phyloP scores from a whole-genome alignment of 2,797 vertebrate species.

The Acrossocheilus fasciatus region DNA sequence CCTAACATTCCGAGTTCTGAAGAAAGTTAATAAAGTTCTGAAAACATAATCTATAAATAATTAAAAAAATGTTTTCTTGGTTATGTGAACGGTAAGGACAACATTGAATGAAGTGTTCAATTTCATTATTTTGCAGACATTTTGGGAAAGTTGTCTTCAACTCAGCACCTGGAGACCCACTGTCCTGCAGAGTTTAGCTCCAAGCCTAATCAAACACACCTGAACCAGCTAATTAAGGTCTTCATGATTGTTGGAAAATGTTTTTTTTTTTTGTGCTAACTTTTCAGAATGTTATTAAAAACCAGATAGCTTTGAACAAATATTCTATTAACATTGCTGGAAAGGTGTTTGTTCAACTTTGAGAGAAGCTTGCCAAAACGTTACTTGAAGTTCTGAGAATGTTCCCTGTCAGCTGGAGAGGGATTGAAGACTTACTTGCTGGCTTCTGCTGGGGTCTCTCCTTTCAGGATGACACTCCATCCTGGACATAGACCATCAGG shows the following conservation, averaged over 20 bases:
- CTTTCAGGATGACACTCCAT: constrained; percentile 80
- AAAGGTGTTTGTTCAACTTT: not conserved
- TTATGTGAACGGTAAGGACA: too few species aligned
- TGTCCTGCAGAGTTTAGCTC: not conserved
- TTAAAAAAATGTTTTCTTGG: too few species aligned
- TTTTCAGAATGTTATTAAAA: not conserved
- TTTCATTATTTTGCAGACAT: not conserved
- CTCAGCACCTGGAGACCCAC: not conserved
- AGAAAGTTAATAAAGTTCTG: not conserved
- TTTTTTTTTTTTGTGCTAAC: not conserved
- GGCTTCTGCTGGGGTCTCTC: constrained; percentile 71
- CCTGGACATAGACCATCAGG: constrained; percentile 80
- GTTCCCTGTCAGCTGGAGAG: not conserved
- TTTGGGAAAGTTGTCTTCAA: not conserved
- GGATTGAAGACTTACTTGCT: constrained; percentile 72
- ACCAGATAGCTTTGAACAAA: not conserved
- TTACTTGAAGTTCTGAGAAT: not conserved
- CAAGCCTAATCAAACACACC: not conserved
- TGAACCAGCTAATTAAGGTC: not conserved
- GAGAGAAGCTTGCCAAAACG: not conserved
- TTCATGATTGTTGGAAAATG: not conserved
- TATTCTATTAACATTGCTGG: not conserved
- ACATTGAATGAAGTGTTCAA: too few species aligned
- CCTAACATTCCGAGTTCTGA: not conserved
- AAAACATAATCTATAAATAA: too few species aligned